phyloP scores from a whole-genome alignment of 2,888 invertebrate species.

The Ormyrus thymus region DNA sequence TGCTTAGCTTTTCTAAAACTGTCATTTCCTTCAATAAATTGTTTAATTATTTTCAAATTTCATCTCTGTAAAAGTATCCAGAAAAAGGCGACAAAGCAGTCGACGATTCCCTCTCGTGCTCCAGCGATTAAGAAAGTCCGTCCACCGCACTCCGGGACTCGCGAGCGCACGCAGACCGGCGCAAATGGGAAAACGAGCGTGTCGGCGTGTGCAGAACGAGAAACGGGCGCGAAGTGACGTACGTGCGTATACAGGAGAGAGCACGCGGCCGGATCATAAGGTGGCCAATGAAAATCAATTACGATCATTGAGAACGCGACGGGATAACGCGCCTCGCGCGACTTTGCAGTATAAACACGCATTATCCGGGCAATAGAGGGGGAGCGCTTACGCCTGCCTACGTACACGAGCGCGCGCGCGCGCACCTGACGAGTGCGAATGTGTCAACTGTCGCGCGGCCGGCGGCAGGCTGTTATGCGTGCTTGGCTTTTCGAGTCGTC shows the following conservation, averaged over 20 bases:
- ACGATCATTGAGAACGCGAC: slow-evolving; percentile 33
- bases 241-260: not conserved
- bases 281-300: slow-evolving; percentile 47
- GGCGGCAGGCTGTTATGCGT: too few relatives aligned
- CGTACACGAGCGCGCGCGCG: not conserved
- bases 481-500: too few relatives aligned
- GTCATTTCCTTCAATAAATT: too few relatives aligned
- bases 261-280: slow-evolving; percentile 29
- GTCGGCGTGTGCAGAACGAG: slow-evolving; percentile 2
- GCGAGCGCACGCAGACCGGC: not conserved
- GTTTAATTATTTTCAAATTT: too few relatives aligned
- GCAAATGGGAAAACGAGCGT: not conserved
- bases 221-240: not conserved
- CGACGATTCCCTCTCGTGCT: too few relatives aligned
- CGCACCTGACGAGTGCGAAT: too few relatives aligned
- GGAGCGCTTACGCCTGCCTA: not conserved
- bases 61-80: too few relatives aligned
- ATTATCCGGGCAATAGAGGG: slow-evolving; percentile 29
- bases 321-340: slow-evolving; percentile 7
- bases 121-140: too few relatives aligned
- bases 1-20: too few relatives aligned
- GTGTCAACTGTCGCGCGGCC: too few relatives aligned
- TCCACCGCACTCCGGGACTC: too few relatives aligned
- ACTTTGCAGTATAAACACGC: slow-evolving; percentile 38
- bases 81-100: too few relatives aligned